These are phyloP conservation scores for Tetramorium alpestre DNA, from an alignment of 1,140 invertebrate species.

Conservation along the genomic window DNA sequence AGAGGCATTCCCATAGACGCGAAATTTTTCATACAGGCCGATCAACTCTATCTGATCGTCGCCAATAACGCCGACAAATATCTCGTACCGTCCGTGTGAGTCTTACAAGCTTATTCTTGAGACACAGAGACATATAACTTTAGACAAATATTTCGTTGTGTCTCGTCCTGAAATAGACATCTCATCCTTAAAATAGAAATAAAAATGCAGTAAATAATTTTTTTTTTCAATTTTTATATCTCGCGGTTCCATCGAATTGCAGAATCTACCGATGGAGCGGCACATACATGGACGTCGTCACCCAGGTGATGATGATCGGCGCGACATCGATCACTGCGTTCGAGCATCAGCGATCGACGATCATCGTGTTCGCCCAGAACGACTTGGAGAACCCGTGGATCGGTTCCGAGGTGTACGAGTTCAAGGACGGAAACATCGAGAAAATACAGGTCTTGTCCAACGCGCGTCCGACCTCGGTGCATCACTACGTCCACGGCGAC, in stretches of 20 bases:
- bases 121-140: neutral
- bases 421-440: slow-evolving; percentile 46
- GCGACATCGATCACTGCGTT: slow-evolving; percentile 68
- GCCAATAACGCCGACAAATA: slow-evolving; percentile 59
- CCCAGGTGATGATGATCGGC: slow-evolving; percentile 53
- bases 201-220: neutral
- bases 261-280: slow-evolving; percentile 81
- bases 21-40: slow-evolving; percentile 69
- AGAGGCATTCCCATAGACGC: slow-evolving; percentile 67
- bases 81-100: slow-evolving; percentile 68
- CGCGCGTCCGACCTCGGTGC: slow-evolving; percentile 61
- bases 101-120: neutral
- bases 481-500: slow-evolving; percentile 65
- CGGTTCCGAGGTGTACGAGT: slow-evolving; percentile 72
- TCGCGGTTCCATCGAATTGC: neutral
- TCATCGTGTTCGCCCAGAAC: slow-evolving; percentile 73
- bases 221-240: neutral
- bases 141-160: neutral
- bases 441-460: slow-evolving; percentile 69
- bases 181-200: neutral
- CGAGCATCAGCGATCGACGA: slow-evolving; percentile 62
- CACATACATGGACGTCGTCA: slow-evolving; percentile 76
- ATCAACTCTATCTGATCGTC: slow-evolving; percentile 73
- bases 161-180: neutral
- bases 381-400: slow-evolving; percentile 9